A percentile compares a stretch with the other conserved stretches of the same genome.
These are phyloP conservation scores for Mycetomoellerius zeteki DNA, from an alignment of 1,140 invertebrate genomes.

Conservation along the genomic window DNA sequence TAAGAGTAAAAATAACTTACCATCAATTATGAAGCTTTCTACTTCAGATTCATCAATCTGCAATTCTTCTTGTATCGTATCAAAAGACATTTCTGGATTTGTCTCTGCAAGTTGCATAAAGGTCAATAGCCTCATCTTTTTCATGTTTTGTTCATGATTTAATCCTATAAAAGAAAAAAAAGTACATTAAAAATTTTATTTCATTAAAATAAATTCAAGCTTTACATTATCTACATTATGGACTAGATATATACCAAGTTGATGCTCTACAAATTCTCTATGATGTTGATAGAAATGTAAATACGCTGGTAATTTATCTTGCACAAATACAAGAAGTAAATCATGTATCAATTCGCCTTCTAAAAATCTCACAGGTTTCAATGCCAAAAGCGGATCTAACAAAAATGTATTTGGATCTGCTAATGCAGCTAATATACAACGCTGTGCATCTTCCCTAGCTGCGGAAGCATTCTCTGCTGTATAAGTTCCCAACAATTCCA, in stretches of 20 bases:
- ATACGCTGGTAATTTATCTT: conserved; percentile 96
- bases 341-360: conserved; percentile 98
- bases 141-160: conserved; percentile 97
- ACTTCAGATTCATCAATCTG: conserved; percentile 95
- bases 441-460: conserved; percentile 98
- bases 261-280: conserved; percentile 95
- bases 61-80: conserved; percentile 95
- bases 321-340: conserved; percentile 97
- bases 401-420: conserved; percentile 98
- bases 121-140: conserved; percentile 98
- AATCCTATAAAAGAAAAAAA: conserved; percentile 88
- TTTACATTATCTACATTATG: conserved; percentile 45
- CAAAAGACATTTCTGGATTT: conserved; percentile 96
- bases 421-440: conserved; percentile 97
- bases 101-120: conserved; percentile 99
- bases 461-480: conserved; percentile 98
- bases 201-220: conserved; percentile 46
- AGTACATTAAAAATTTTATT: conserved; percentile 30
- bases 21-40: conserved; percentile 98
- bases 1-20: conserved; percentile 85
- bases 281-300: conserved; percentile 97
- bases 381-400: conserved; percentile 95
- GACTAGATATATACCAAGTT: conserved; percentile 89
- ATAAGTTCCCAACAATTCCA: conserved; percentile 97
- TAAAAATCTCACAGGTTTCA: conserved; percentile 98